Evolutionary conservation across 2,113 vertebrate species (phyloP).

Genomic region (Apistogramma diplotaenia): DNA sequence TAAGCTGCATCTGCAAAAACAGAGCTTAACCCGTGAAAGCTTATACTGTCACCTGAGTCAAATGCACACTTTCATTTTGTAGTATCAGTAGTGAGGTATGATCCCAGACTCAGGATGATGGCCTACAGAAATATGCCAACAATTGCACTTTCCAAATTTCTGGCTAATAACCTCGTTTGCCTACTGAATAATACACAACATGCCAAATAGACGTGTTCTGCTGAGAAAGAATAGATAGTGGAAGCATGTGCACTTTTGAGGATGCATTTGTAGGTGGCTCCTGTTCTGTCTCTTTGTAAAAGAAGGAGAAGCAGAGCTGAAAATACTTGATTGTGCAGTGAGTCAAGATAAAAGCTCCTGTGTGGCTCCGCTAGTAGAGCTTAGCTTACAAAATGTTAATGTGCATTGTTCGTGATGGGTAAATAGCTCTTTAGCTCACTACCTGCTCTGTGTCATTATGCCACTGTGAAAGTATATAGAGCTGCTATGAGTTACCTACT

Average conservation of each 20-base stretch:
- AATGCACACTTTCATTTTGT: conserved; percentile 23
- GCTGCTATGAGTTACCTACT: neutral
- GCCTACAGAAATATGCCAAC: neutral
- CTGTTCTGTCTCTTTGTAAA: neutral
- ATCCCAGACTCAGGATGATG: conserved; percentile 20
- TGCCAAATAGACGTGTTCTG: neutral
- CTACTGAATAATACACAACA: neutral
- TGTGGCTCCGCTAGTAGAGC: neutral
- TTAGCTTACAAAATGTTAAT: neutral
- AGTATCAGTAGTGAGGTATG: neutral
- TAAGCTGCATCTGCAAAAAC: conserved; percentile 35
- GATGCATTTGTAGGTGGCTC: neutral
- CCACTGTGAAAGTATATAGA: neutral
- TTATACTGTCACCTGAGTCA: conserved; percentile 32
- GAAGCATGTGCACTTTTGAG: neutral
- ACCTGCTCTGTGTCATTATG: neutral
- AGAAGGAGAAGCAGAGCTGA: neutral
- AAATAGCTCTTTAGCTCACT: neutral
- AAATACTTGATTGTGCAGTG: neutral
- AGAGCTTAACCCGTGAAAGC: conserved; percentile 36
- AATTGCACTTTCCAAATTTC: neutral
- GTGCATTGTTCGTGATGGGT: neutral
- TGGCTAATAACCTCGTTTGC: neutral
- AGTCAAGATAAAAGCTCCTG: neutral
- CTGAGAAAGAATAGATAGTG: neutral